Conservation (phyloP, 2,888 invertebrate genomes). For the Leptarthrus brevirostris region DNA sequence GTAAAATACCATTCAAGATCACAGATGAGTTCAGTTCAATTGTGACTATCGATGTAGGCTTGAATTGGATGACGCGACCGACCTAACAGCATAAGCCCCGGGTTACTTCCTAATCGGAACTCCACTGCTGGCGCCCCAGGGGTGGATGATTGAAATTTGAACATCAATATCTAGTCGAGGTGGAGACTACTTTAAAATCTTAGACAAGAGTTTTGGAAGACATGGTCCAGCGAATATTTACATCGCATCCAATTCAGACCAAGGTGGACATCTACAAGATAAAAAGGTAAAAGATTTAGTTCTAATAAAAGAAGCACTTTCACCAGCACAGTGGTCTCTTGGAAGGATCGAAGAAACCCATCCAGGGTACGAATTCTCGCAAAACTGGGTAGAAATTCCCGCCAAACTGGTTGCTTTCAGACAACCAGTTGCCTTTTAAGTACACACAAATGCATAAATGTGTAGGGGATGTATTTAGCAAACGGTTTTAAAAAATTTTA, state of each 20-base stretch:
- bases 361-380: too few relatives aligned
- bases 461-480: too few relatives aligned
- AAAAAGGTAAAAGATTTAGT: background rate
- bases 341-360: background rate
- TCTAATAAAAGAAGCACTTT: background rate
- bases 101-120: background rate
- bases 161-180: background rate
- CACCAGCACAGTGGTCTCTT: background rate
- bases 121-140: background rate
- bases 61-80: background rate
- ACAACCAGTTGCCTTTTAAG: too few relatives aligned
- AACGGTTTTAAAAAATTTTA: too few relatives aligned
- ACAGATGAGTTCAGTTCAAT: background rate
- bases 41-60: too few relatives aligned
- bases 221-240: background rate
- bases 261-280: background rate
- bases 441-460: too few relatives aligned
- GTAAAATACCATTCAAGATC: background rate
- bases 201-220: background rate
- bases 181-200: background rate
- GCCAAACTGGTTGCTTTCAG: too few relatives aligned
- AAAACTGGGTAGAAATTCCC: too few relatives aligned
- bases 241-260: background rate
- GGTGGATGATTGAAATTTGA: background rate
- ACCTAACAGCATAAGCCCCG: background rate